These are phyloP conservation scores for Symphodus melops DNA, from an alignment of 2,113 vertebrate genomes.

Conservation along the genomic window DNA sequence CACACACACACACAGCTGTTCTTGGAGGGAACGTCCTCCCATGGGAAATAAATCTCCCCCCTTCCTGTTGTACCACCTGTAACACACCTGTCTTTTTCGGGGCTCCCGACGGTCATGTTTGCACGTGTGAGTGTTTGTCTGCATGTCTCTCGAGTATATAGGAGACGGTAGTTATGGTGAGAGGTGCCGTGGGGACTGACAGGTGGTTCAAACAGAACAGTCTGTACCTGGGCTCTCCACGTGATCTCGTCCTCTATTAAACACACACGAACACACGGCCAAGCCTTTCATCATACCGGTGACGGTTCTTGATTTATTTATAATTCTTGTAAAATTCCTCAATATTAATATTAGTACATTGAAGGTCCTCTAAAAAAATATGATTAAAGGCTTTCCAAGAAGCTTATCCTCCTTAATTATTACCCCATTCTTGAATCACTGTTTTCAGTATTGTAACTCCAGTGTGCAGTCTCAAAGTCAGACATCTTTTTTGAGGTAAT, in stretches of 20 bases:
- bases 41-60: constrained; percentile 33
- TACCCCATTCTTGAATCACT: neutral
- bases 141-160: neutral
- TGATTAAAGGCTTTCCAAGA: neutral
- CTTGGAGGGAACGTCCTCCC: constrained; percentile 9
- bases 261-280: constrained; percentile 4
- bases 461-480: too few species aligned
- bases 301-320: constrained; percentile 1
- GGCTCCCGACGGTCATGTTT: neutral
- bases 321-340: neutral
- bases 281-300: constrained; percentile 38
- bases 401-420: neutral
- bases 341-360: neutral
- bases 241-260: constrained; percentile 2
- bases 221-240: constrained; percentile 10
- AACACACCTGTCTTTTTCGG: constrained; percentile 6
- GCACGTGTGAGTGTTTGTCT: constrained; percentile 1
- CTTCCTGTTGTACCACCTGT: constrained; percentile 45
- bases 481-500: too few species aligned
- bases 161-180: constrained; percentile 42
- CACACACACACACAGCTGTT: constrained; percentile 1
- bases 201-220: constrained; percentile 44
- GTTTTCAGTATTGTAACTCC: neutral
- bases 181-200: constrained; percentile 24
- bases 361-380: neutral